phyloP scores from a whole-genome alignment of 2,888 invertebrate genomes.

The Dione juno region DNA sequence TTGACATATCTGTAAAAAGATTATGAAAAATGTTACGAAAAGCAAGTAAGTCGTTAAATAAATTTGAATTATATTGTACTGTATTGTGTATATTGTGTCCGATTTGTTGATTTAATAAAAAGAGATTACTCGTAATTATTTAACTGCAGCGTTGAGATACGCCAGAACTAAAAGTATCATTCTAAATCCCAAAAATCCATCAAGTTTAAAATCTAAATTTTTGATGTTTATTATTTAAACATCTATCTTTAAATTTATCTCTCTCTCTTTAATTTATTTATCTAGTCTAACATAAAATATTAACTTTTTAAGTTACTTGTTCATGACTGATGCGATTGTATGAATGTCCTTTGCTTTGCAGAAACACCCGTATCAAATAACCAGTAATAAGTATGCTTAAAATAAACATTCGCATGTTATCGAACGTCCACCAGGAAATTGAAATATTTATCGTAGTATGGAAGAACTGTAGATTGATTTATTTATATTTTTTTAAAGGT shows the following conservation, averaged over 20 bases:
- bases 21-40: not conserved
- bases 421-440: conserved; percentile 14
- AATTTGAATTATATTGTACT: not conserved
- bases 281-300: too few relatives aligned
- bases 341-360: not conserved
- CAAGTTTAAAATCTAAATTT: too few relatives aligned
- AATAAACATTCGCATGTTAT: conserved; percentile 30
- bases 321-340: not conserved
- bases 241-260: too few relatives aligned
- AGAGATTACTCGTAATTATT: not conserved
- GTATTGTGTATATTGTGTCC: not conserved
- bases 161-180: too few relatives aligned
- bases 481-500: conserved; percentile 1
- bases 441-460: not conserved
- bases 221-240: too few relatives aligned
- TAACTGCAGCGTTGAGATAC: too few relatives aligned
- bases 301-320: not conserved
- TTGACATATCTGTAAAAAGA: not conserved
- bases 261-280: too few relatives aligned
- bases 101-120: not conserved
- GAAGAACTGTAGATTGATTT: not conserved
- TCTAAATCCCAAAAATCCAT: too few relatives aligned
- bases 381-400: conserved; percentile 5
- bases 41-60: not conserved
- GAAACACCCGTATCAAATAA: not conserved